Evolutionary conservation across 1,140 invertebrate genomes (phyloP).

Genomic region (Nebria ingens): DNA sequence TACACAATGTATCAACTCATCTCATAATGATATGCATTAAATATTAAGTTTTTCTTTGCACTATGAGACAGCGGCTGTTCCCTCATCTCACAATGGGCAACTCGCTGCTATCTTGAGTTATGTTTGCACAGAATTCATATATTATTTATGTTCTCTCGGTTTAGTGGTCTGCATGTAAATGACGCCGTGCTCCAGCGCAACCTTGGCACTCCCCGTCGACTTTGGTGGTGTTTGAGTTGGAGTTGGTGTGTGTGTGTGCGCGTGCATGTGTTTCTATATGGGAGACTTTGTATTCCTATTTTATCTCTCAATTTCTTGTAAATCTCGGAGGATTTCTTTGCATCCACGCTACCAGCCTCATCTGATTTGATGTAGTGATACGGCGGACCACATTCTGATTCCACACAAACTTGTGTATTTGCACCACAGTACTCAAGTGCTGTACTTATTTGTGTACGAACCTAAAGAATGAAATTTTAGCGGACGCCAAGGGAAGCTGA

Average conservation of each 20-base stretch:
- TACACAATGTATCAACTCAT: neutral
- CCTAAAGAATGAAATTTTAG: too few species aligned
- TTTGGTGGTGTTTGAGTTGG: too few species aligned
- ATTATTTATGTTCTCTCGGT: conserved; percentile 5
- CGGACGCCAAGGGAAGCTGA: neutral
- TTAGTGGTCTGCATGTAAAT: conserved; percentile 8
- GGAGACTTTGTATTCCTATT: neutral
- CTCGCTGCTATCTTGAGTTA: conserved; percentile 6
- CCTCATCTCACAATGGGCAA: neutral
- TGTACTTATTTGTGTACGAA: too few species aligned
- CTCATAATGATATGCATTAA: neutral
- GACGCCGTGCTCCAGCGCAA: neutral
- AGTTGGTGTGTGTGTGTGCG: neutral
- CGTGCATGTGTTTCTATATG: neutral
- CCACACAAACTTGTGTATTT: too few species aligned
- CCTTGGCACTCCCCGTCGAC: neutral
- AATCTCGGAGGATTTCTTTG: neutral
- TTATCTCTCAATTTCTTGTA: conserved; percentile 3
- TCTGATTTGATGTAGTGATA: conserved; percentile 4
- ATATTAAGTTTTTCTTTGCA: neutral
- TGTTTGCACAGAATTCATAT: conserved; percentile 9
- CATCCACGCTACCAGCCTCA: neutral
- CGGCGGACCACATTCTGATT: neutral
- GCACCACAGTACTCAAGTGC: too few species aligned
- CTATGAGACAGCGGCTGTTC: neutral